A percentile compares a stretch with the other conserved stretches of the same genome.
phyloP scores from a whole-genome alignment of 2,797 vertebrate genomes.

The Petrocephalus sullivani region DNA sequence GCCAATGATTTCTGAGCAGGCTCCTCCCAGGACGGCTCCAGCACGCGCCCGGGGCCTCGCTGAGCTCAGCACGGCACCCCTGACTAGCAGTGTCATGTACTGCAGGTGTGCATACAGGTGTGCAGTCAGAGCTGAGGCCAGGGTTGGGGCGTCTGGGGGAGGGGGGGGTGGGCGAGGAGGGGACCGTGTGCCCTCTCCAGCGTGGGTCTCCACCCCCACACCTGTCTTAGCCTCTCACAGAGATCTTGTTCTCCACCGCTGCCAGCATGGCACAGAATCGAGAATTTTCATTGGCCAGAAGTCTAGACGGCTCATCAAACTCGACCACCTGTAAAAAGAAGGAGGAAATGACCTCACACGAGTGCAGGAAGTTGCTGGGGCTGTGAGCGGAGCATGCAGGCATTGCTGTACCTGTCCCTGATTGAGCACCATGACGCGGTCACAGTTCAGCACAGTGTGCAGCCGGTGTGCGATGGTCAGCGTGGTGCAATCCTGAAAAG shows the following conservation, averaged over 20 bases:
- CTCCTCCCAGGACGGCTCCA: slow-evolving; percentile 38
- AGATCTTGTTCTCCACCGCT: slow-evolving; percentile 82
- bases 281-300: slow-evolving; percentile 88
- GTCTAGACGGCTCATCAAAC: slow-evolving; percentile 80
- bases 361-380: background rate
- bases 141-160: slow-evolving; percentile 35
- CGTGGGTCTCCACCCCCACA: slow-evolving; percentile 19
- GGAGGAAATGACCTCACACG: background rate
- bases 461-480: slow-evolving; percentile 86
- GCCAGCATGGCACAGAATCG: slow-evolving; percentile 86
- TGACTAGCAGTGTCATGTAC: slow-evolving; percentile 29
- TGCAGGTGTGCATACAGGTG: slow-evolving; percentile 26
- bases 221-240: slow-evolving; percentile 74
- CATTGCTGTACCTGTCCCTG: slow-evolving; percentile 75
- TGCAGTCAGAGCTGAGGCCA: slow-evolving; percentile 28
- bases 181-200: slow-evolving; percentile 19
- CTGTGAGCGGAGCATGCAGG: background rate
- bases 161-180: background rate
- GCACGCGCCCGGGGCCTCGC: slow-evolving; percentile 25
- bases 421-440: slow-evolving; percentile 88
- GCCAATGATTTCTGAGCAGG: slow-evolving; percentile 62
- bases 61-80: slow-evolving; percentile 34
- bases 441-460: slow-evolving; percentile 79
- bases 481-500: slow-evolving; percentile 84
- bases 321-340: slow-evolving; percentile 71